Conservation (phyloP, 2,113 vertebrate species). For the Catharus minimus region DNA sequence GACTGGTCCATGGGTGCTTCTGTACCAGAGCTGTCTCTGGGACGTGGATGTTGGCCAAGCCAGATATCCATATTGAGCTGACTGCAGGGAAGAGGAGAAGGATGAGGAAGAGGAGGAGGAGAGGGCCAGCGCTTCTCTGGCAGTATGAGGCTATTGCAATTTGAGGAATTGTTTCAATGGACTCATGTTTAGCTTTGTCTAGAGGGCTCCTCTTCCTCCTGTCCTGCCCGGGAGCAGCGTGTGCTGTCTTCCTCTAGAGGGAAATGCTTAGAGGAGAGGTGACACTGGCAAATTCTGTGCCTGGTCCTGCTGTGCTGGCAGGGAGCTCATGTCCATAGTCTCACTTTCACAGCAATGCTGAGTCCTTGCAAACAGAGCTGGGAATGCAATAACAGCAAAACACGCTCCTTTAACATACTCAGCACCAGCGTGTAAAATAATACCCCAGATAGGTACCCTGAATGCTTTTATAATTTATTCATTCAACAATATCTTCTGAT, state of each 20-base stretch:
- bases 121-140: not conserved
- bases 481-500: constrained; percentile 54
- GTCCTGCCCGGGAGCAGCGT: rapidly evolving
- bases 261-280: not conserved
- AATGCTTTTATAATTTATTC: constrained; percentile 71
- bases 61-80: rapidly evolving
- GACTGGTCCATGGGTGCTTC: rapidly evolving
- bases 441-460: constrained; percentile 49
- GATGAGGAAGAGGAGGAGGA: not conserved
- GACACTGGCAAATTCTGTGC: not conserved
- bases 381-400: constrained; percentile 34
- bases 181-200: not conserved
- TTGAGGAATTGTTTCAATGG: not conserved
- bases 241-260: not conserved
- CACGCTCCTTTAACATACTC: constrained; percentile 62
- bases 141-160: not conserved
- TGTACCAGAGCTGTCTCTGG: not conserved
- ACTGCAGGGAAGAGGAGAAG: not conserved
- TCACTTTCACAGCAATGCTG: not conserved
- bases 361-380: not conserved
- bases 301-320: not conserved
- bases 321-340: constrained; percentile 13
- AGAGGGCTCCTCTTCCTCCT: not conserved
- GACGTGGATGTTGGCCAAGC: not conserved
- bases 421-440: constrained; percentile 15